Conservation (phyloP, 2,113 vertebrate species). For the Oryzias celebensis region DNA sequence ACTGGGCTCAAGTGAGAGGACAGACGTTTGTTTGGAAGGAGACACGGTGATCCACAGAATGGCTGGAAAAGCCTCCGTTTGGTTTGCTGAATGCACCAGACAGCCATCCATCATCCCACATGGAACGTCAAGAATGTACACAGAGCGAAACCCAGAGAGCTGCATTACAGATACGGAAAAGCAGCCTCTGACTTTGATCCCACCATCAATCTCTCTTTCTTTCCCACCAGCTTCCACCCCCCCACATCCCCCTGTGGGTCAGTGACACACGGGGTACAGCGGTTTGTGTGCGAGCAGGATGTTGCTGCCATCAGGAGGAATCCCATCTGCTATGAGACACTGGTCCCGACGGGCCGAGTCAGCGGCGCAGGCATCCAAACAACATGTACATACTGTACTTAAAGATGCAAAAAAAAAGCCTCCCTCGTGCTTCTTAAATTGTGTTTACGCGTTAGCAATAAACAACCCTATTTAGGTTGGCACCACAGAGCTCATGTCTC, state of each 20-base stretch:
- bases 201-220: conserved; percentile 37
- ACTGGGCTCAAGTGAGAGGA: conserved; percentile 8
- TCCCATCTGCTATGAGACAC: conserved; percentile 61
- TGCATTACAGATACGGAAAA: conserved; percentile 12
- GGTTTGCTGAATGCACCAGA: conserved; percentile 22
- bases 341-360: conserved; percentile 22
- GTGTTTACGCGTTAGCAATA: conserved; percentile 17
- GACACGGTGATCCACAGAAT: conserved; percentile 30
- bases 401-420: conserved; percentile 19
- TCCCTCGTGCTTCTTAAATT: neutral
- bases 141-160: conserved; percentile 19
- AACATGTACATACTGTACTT: neutral
- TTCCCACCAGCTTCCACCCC: conserved; percentile 29
- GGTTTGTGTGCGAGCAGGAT: conserved; percentile 59
- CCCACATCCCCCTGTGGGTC: conserved; percentile 31
- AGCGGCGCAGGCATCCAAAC: conserved; percentile 5
- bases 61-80: conserved; percentile 25
- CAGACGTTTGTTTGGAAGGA: conserved; percentile 2
- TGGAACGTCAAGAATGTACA: conserved; percentile 35
- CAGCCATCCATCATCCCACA: conserved; percentile 27
- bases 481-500: neutral
- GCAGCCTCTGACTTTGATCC: conserved; percentile 14
- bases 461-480: conserved; percentile 10
- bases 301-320: conserved; percentile 63
- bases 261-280: conserved; percentile 53